Base-by-base conservation (phyloP, 2,113 vertebrate genomes). In the Solenodon paradoxus region DNA sequence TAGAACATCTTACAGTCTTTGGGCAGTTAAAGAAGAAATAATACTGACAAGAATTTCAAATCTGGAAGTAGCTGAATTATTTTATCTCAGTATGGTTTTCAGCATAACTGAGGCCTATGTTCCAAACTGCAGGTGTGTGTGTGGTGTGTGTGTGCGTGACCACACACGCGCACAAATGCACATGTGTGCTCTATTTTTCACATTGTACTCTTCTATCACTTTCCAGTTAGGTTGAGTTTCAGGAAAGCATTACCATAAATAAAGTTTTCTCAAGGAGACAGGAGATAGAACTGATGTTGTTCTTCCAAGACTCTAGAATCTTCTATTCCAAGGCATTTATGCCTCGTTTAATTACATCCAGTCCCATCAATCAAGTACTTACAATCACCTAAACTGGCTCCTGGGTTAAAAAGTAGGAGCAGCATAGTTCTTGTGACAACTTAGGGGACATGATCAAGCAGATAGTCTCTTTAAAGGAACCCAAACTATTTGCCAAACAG, bases 61-160 rank as follows among this genome's bases (percentile, higher is more conserved):
- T 38, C 30, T 40, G 30, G 79, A 94, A 90, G 45, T 7, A 74
- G 61, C 30, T 71, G 38, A 68, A 19, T 80, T n/a, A n/a, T 85
- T 78, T 92, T 88, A 42, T n/a, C 22, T 3, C 49, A 45, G 61
- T 47, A 77, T 51, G 19, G 3, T 55, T 68, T 79, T 88, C 53
- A 95, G 13, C 88, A 96, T 86, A 95, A 78, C 94, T 96, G 90
- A 95, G 96, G 93, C n/a, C n/a, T n/a, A n/a, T n/a, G n/a, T n/a
- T n/a, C n/a, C n/a, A n/a, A n/a, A n/a, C n/a, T n/a, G n/a, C 8
- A 40, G 22, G 12, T 68, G 24, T 77, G 38, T 66, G 4, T 9
- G 47, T 49, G 59, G 49, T 12, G 7, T 38, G 19, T 71, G 32
- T n/a, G 3, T 19, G 7, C 20, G 12, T 7, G 2, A n/a, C n/a